Evolutionary conservation across 2,113 vertebrate species (phyloP).

Genomic region (Pangasianodon hypophthalmus): DNA sequence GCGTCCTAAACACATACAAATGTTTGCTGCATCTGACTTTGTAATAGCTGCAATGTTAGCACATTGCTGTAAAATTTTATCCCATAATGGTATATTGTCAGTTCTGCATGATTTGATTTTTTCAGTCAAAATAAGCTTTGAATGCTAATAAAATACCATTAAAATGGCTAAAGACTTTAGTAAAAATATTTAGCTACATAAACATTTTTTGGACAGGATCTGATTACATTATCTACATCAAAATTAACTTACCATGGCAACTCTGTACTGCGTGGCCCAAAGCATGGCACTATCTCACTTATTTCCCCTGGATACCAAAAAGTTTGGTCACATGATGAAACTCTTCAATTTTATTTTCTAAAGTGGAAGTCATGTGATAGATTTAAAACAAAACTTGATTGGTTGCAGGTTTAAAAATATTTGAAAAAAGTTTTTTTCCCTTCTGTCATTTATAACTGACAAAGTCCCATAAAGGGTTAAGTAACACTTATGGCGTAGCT

Average conservation of each 20-base stretch:
- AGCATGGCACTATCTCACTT: neutral
- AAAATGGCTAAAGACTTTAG: slow-evolving; percentile 7
- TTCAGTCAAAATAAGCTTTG: too few species aligned
- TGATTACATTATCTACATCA: neutral
- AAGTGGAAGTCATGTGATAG: neutral
- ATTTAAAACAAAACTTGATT: too few species aligned
- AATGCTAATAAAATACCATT: neutral
- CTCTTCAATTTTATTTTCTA: neutral
- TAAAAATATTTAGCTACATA: neutral
- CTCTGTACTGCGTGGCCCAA: neutral
- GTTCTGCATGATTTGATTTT: neutral
- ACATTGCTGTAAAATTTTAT: neutral
- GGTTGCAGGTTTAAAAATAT: too few species aligned
- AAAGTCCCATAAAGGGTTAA: neutral
- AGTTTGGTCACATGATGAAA: neutral
- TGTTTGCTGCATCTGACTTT: neutral
- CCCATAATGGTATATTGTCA: neutral
- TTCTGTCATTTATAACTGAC: too few species aligned
- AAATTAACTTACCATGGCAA: neutral
- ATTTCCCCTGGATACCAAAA: neutral
- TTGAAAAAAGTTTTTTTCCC: too few species aligned
- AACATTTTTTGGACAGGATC: too few species aligned
- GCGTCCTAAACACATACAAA: neutral
- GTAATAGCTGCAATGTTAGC: too few species aligned
- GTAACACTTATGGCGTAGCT: neutral